A percentile compares a stretch with the other conserved stretches of the same genome.
Conservation (phyloP, 1,140 invertebrate species). For the Pectinophora gossypiella region DNA sequence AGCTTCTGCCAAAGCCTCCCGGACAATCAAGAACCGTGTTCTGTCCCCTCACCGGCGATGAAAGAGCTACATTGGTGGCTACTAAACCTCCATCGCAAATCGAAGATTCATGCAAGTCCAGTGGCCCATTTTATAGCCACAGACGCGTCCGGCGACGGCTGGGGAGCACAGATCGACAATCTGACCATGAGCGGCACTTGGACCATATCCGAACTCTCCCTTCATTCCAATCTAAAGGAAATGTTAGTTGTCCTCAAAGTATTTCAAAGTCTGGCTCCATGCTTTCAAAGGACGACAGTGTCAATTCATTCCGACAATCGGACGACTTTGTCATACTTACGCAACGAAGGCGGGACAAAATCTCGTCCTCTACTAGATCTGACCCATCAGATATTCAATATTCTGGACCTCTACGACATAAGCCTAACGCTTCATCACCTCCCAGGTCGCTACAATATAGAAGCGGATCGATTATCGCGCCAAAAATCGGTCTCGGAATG, state of each 20-base stretch:
- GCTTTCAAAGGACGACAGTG: conserved; percentile 10
- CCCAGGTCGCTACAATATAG: neutral
- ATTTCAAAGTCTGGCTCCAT: conserved; percentile 9
- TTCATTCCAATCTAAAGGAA: conserved; percentile 34
- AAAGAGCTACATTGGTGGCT: neutral
- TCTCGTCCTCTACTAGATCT: neutral
- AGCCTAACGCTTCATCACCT: neutral
- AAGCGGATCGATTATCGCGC: neutral
- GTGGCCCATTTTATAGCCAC: neutral
- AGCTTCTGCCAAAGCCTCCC: neutral
- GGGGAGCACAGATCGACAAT: neutral
- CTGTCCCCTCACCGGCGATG: neutral
- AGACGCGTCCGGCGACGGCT: neutral
- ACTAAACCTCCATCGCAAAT: neutral
- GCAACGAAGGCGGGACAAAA: conserved; percentile 24
- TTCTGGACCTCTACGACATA: neutral
- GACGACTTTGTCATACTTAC: conserved; percentile 24
- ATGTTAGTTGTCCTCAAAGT: conserved; percentile 22
- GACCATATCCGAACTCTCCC: conserved; percentile 10
- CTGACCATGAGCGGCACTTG: conserved; percentile 15
- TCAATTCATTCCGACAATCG: conserved; percentile 34
- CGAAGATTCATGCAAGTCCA: neutral
- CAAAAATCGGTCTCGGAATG: neutral
- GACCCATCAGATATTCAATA: neutral
- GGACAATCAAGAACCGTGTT: neutral